Evolutionary conservation across 2,113 vertebrate genomes (phyloP).

Genomic region (Mormoops blainvillei): DNA sequence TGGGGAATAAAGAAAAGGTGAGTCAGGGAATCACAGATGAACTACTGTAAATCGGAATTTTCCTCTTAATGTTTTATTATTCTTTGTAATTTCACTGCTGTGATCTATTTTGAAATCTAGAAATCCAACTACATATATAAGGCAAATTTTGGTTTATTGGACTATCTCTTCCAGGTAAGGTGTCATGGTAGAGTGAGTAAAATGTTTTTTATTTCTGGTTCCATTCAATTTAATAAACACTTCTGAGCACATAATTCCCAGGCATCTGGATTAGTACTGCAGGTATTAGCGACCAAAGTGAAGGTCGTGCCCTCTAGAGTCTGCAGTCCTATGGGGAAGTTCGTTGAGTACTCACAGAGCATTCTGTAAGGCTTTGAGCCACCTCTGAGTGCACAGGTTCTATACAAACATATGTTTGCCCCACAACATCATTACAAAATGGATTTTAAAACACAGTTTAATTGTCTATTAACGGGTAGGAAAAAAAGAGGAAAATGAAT

Average conservation of each 20-base stretch:
- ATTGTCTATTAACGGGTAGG: background rate
- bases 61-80: too few relatives aligned
- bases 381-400: background rate
- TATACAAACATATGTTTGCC: background rate
- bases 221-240: background rate
- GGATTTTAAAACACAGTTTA: background rate
- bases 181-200: background rate
- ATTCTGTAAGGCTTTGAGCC: background rate
- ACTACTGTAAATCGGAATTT: background rate
- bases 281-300: background rate
- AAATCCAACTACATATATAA: background rate
- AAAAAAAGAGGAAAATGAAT: too few relatives aligned
- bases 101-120: background rate
- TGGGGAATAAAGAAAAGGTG: conserved; percentile 75
- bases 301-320: background rate
- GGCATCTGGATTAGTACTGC: background rate
- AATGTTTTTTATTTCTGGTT: background rate
- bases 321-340: background rate
- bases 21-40: background rate
- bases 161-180: background rate
- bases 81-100: background rate
- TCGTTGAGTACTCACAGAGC: background rate
- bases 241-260: background rate
- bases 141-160: background rate
- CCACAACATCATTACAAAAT: background rate